These are phyloP conservation scores for Caenorhabditis sinica DNA, from an alignment of 2,888 invertebrate species.

Conservation along the genomic window DNA sequence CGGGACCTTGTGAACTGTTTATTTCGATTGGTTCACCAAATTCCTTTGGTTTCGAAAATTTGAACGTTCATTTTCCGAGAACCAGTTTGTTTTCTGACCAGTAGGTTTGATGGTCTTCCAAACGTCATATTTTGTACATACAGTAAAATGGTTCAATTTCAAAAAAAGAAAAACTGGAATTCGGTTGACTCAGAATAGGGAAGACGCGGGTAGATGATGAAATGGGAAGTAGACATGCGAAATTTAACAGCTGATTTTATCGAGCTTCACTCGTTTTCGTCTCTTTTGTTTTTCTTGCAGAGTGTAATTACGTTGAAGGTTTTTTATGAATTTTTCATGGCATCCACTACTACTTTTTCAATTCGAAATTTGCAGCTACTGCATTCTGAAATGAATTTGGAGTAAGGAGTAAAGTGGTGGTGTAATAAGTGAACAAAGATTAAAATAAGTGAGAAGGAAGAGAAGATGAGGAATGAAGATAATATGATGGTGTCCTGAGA, in stretches of 20 bases:
- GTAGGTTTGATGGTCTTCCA: neutral
- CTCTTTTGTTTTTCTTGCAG: neutral
- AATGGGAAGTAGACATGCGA: neutral
- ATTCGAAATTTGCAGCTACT: neutral
- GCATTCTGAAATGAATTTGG: neutral
- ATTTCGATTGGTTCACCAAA: neutral
- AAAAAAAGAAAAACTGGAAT: too few relatives aligned
- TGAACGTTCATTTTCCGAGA: neutral
- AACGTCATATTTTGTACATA: slow-evolving; percentile 14
- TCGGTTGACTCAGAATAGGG: too few relatives aligned
- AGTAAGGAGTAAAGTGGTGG: neutral
- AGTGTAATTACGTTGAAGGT: slow-evolving; percentile 4
- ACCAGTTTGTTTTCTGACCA: slow-evolving; percentile 1
- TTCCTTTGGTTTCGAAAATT: slow-evolving; percentile 11
- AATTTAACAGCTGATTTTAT: slow-evolving; percentile 31
- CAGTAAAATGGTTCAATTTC: neutral
- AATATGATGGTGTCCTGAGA: slow-evolving; percentile 40
- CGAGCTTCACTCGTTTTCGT: neutral
- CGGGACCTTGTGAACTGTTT: neutral
- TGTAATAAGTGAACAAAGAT: slow-evolving; percentile 34
- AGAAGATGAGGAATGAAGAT: slow-evolving; percentile 48
- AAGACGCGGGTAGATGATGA: neutral
- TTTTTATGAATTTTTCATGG: neutral
- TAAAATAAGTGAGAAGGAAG: slow-evolving; percentile 29
- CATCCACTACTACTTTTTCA: neutral